Conservation (phyloP, 2,888 invertebrate genomes). For the Alviniconcha strummeri region DNA sequence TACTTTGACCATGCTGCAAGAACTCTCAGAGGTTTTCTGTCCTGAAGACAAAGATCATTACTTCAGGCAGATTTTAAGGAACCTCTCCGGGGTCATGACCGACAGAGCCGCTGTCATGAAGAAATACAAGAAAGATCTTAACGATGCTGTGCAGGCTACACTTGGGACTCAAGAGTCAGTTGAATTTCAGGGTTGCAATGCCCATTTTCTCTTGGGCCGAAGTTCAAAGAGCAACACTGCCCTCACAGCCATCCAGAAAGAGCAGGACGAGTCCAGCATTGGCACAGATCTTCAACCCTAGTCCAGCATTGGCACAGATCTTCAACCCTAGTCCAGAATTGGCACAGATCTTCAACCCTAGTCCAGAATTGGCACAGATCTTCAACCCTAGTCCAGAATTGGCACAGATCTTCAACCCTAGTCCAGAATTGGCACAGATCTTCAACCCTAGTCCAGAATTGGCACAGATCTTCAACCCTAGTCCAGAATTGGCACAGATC, state of each 20-base stretch:
- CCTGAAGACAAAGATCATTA: neutral
- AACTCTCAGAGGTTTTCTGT: neutral
- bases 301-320: neutral
- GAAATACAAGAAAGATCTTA: neutral
- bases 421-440: neutral
- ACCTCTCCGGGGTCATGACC: neutral
- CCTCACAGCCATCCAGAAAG: neutral
- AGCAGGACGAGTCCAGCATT: neutral
- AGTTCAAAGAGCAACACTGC: neutral
- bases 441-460: neutral
- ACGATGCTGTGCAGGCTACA: neutral
- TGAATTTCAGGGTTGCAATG: conserved; percentile 3
- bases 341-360: neutral
- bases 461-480: neutral
- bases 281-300: neutral
- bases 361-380: neutral
- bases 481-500: neutral
- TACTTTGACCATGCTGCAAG: neutral
- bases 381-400: neutral
- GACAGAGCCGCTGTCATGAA: conserved; percentile 6
- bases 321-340: neutral
- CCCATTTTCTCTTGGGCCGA: neutral
- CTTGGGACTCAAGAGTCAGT: neutral
- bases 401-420: neutral
- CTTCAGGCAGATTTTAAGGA: neutral